These are phyloP conservation scores for Percopsis transmontana DNA, from an alignment of 2,113 vertebrate genomes.

Conservation along the genomic window DNA sequence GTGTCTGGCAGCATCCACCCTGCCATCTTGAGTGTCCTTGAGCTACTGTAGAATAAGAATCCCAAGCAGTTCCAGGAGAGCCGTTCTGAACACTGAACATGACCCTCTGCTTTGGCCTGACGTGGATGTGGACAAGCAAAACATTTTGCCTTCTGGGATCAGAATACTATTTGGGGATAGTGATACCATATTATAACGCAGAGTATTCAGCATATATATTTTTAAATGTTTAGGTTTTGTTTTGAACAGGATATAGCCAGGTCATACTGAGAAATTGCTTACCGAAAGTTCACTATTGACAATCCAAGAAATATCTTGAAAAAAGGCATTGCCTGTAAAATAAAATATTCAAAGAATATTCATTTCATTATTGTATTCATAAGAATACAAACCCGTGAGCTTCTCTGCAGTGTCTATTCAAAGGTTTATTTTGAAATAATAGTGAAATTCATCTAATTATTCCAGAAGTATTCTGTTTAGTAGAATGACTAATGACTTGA, in stretches of 20 bases:
- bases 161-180: too few species aligned
- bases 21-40: background rate
- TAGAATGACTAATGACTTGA: slow-evolving; percentile 21
- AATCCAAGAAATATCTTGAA: too few species aligned
- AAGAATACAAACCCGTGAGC: slow-evolving; percentile 2
- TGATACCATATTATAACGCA: too few species aligned
- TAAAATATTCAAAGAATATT: too few species aligned
- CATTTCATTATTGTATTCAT: background rate
- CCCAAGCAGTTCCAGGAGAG: background rate
- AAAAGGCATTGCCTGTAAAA: too few species aligned
- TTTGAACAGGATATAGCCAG: too few species aligned
- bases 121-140: background rate
- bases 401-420: slow-evolving; percentile 26
- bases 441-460: slow-evolving; percentile 22
- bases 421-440: slow-evolving; percentile 11
- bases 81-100: background rate
- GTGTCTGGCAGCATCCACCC: background rate
- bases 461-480: slow-evolving; percentile 30
- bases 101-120: too few species aligned
- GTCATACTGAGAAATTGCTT: too few species aligned
- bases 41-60: background rate
- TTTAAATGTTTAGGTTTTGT: too few species aligned
- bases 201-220: too few species aligned
- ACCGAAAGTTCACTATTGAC: too few species aligned
- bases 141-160: background rate